Evolutionary conservation across 2,113 vertebrate species (phyloP).

Genomic region (Peromyscus polionotus): DNA sequence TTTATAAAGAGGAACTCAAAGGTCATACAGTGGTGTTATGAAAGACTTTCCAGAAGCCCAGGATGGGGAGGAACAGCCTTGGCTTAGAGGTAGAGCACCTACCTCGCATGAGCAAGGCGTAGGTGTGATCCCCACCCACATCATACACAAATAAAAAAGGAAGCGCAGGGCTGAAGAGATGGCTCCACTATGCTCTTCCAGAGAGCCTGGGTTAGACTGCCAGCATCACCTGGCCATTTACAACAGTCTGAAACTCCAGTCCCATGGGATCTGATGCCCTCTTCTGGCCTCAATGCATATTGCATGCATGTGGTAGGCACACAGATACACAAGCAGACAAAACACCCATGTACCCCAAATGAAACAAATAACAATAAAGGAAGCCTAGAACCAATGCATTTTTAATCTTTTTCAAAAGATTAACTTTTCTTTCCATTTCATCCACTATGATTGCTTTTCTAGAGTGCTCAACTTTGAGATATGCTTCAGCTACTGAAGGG

Average conservation of each 20-base stretch:
- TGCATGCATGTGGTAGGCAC: too few species aligned
- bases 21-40: background rate
- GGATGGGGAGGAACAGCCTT: background rate
- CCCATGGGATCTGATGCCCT: background rate
- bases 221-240: background rate
- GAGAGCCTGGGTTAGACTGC: background rate
- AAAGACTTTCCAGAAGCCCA: background rate
- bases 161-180: background rate
- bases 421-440: constrained; percentile 5
- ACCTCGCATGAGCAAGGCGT: background rate
- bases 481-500: constrained; percentile 1
- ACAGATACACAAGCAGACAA: background rate
- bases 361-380: background rate
- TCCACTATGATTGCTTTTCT: constrained; percentile 12
- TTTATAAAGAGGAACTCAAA: constrained; percentile 41
- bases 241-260: background rate
- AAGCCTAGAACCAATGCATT: background rate
- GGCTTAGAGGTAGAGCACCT: background rate
- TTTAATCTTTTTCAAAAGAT: background rate
- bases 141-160: background rate
- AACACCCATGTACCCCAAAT: background rate
- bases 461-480: background rate
- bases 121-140: background rate
- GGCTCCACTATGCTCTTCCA: background rate
- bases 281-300: background rate